Evolutionary conservation across 1,140 invertebrate species (phyloP).

Genomic region (Trypoxylus dichotomus): DNA sequence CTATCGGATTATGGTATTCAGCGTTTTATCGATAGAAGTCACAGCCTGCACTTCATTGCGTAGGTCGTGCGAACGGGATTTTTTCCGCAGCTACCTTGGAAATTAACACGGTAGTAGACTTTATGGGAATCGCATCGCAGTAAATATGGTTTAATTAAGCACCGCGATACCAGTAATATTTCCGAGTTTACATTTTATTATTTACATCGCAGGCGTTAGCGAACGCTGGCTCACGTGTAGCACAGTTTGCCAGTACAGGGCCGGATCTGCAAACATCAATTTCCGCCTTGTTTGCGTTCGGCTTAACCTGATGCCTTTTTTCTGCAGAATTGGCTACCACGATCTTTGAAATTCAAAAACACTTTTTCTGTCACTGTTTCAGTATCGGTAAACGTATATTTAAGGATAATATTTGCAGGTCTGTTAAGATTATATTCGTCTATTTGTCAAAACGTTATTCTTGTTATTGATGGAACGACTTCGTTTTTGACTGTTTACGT

Average conservation of each 20-base stretch:
- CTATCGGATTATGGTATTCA: not conserved
- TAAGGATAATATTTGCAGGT: too few relatives aligned
- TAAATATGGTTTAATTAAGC: not conserved
- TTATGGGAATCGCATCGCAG: not conserved
- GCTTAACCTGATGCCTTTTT: not conserved
- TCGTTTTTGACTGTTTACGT: too few relatives aligned
- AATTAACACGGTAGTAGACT: not conserved
- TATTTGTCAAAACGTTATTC: too few relatives aligned
- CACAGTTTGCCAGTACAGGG: not conserved
- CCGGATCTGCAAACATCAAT: not conserved
- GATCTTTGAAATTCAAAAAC: too few relatives aligned
- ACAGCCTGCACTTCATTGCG: not conserved
- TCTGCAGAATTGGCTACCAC: too few relatives aligned
- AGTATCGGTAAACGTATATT: too few relatives aligned
- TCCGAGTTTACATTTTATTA: not conserved
- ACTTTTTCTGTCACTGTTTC: too few relatives aligned
- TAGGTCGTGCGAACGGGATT: conserved; percentile 1
- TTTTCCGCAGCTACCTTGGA: not conserved
- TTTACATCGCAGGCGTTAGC: not conserved
- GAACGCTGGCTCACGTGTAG: not conserved
- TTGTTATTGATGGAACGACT: too few relatives aligned
- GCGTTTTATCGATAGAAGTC: not conserved
- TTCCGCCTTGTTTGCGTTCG: not conserved
- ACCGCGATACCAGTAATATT: not conserved
- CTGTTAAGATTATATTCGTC: too few relatives aligned